Evolutionary conservation across 1,140 invertebrate genomes (phyloP), one percentile per base, ranked within the genome.

Genomic region (Nasonia vitripennis): DNA sequence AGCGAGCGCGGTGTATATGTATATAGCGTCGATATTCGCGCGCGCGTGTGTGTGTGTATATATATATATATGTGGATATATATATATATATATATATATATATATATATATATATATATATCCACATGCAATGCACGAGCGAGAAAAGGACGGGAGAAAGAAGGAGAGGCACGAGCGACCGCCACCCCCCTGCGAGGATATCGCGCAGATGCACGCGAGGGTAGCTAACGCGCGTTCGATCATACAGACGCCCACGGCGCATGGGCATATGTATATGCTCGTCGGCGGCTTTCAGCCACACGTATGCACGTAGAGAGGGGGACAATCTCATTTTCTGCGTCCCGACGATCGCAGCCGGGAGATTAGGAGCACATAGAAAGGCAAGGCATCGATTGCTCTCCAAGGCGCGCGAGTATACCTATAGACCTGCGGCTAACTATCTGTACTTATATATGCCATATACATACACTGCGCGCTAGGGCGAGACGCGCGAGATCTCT

Each of bases 251-350:
- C 20, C 20, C 17, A 62, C 17, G 55, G 4, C 17, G 55, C 20
- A 62, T 62, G 20, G 17, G 17, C 17, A 62, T n/a, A 62, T 17
- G 55, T 62, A 62, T n/a, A n/a, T 45, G 55, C 55, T n/a, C 20
- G 20, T 62, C 17, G 55, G 55, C 55, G 55, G 6, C 55, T 62
- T 62, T n/a, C 34, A 37, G 20, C 55, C 55, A n/a, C 17, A 62
- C 55, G 17, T 62, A 20, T 55, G 1, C 27, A 27, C 1, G 27
- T 27, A 27, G 27, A 62, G 6, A 62, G 55, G 55, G 55, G 70
- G 70, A 81, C 77, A 87, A 81, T 81, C 81, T 77, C 41, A 86
- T 84, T 51, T 74, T 85, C 71, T 88, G 81, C 85, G 84, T 85
- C 71, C 80, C 74, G 83, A 87, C 62, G 45, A 83, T 77, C 45